Evolutionary conservation across 2,888 invertebrate genomes (phyloP), one percentile per base, ranked within the genome.

Genomic region (Diarsia dahlii): DNA sequence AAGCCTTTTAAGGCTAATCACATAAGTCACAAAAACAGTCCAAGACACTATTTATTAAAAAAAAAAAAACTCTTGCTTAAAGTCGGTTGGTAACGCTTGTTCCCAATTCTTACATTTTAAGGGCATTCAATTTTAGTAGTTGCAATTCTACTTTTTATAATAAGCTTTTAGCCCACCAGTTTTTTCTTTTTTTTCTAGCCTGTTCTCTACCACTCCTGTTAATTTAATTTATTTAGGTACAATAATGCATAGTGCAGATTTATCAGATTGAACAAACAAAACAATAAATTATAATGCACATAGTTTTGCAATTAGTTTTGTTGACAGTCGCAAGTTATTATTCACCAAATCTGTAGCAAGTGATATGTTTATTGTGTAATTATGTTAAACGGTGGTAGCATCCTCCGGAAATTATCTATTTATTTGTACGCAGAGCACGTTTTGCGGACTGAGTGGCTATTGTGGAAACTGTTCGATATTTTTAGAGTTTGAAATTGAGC

Each of bases 331-430:
- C 68, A 73, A 34, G 54, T 71, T 60, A 54, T 68, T 66, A 60
- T 85, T 71, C 58, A 20, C 66, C 13, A 63, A 81, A 82, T 76
- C 66, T 75, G 58, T 50, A 34, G 45, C 54, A 76, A 74, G 50
- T 74, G 71, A 86, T 74, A 78, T 76, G 60, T 84, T 87, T 78
- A 87, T 75, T 58, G 64, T 65, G 34, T 71, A 74, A 81, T 87
- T 84, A 84, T 87, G 85, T 81, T 74, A 84, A 87, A 77, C 69
- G 18, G 62, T 65, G 68, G 78, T 71, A 73, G 81, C 45, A 13
- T 62, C 20, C 69, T 74, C 71, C 46, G 71, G 58, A 81, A 87
- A 76, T 81, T 73, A 84, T 79, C 74, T 80, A 67, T 68, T 83
- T 76, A 74, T 79, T 56, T 72, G 73, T 54, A 78, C 60, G 62